Conservation (phyloP, 2,797 vertebrate genomes). For the Sarcoramphus papa region DNA sequence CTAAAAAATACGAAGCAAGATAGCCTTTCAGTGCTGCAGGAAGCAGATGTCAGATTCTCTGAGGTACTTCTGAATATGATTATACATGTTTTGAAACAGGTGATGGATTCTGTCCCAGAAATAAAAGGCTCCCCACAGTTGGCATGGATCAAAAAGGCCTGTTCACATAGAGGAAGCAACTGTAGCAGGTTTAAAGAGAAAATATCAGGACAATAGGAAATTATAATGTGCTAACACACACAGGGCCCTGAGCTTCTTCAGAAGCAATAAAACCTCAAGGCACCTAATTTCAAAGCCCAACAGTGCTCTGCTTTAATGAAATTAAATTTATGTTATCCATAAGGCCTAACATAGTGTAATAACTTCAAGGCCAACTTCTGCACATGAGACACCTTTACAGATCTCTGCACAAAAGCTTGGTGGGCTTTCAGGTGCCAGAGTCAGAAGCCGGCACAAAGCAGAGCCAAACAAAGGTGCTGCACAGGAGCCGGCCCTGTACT, state of each 20-base stretch:
- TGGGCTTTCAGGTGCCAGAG: neutral
- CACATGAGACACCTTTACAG: neutral
- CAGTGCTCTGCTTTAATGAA: neutral
- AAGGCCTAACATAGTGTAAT: neutral
- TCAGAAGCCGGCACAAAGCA: neutral
- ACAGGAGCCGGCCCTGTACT: accelerated
- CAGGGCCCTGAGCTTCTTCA: neutral
- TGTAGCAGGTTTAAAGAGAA: neutral
- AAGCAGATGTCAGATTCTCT: neutral
- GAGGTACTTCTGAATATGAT: neutral
- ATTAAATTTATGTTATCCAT: neutral
- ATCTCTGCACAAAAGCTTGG: neutral
- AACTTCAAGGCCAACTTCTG: neutral
- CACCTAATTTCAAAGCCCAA: neutral
- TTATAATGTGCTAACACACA: neutral
- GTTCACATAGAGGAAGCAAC: neutral
- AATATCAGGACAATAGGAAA: neutral
- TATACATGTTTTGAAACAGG: neutral
- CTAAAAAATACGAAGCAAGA: neutral
- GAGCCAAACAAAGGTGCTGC: neutral
- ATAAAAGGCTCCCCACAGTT: neutral
- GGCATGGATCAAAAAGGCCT: neutral
- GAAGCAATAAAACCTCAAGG: neutral
- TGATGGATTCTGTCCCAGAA: neutral
- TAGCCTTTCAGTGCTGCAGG: neutral